Percentiles rank a stretch among this genome's conserved stretches.
Conservation (phyloP, 2,888 invertebrate species). For the Lasioglossum figueresi region DNA sequence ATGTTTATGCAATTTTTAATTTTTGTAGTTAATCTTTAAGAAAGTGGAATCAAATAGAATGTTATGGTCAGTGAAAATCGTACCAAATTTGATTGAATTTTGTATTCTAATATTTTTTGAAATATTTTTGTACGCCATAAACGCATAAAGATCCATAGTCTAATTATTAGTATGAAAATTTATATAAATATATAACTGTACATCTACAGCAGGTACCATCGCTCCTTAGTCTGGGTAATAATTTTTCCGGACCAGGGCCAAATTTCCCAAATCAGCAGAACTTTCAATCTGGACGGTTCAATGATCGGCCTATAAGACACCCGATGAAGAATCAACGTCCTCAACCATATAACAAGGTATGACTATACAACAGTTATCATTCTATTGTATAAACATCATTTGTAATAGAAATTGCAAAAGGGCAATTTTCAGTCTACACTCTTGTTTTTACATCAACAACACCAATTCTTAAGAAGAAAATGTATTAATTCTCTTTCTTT, state of each 20-base stretch:
- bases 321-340: slow-evolving; percentile 80
- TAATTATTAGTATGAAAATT: not conserved
- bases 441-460: slow-evolving; percentile 57
- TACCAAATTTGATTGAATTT: no score
- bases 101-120: no score
- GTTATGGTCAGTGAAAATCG: no score
- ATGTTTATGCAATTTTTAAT: no score
- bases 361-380: slow-evolving; percentile 25
- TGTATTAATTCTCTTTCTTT: slow-evolving; percentile 60
- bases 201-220: slow-evolving; percentile 78
- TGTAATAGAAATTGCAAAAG: slow-evolving; percentile 61
- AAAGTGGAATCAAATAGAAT: no score
- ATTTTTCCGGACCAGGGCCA: slow-evolving; percentile 79
- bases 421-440: slow-evolving; percentile 63
- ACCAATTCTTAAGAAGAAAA: slow-evolving; percentile 55
- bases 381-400: slow-evolving; percentile 29
- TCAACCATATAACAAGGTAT: slow-evolving; percentile 83
- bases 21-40: no score
- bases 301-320: slow-evolving; percentile 77
- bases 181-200: not conserved
- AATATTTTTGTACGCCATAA: no score
- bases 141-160: no score
- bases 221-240: slow-evolving; percentile 80
- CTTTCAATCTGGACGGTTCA: slow-evolving; percentile 79
- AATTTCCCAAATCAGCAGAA: slow-evolving; percentile 80